Percentiles rank a stretch among this genome's conserved stretches.
Evolutionary conservation across 2,888 invertebrate species (phyloP).

Genomic region (Schizaphis graminum): DNA sequence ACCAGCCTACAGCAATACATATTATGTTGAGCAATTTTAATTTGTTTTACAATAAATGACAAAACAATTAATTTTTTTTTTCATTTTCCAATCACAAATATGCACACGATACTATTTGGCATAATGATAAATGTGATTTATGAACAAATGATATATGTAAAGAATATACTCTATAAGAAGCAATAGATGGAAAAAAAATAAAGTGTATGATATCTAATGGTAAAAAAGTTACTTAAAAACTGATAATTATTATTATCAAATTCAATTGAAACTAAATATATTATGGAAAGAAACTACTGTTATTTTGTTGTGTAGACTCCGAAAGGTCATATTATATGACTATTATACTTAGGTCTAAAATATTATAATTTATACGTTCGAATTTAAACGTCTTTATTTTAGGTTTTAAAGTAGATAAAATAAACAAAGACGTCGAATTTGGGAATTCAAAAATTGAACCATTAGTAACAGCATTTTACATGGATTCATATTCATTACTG

Average conservation of each 20-base stretch:
- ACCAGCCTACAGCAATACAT: too few species aligned
- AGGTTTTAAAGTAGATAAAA: slow-evolving; percentile 13
- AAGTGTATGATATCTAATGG: neutral
- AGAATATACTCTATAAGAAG: neutral
- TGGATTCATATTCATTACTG: neutral
- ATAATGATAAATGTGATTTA: too few species aligned
- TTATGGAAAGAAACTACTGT: neutral
- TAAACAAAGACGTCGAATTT: neutral
- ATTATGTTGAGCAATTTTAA: too few species aligned
- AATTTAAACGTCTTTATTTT: neutral
- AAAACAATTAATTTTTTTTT: too few species aligned
- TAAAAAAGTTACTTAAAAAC: slow-evolving; percentile 7
- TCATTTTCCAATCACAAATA: too few species aligned
- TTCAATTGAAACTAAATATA: neutral
- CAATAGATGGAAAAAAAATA: neutral
- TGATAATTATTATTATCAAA: slow-evolving; percentile 37
- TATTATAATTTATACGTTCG: slow-evolving; percentile 12
- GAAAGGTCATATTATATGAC: neutral
- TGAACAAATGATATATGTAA: neutral
- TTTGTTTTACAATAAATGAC: too few species aligned
- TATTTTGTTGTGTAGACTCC: neutral
- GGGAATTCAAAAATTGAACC: neutral
- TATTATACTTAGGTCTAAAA: neutral
- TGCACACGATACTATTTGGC: too few species aligned
- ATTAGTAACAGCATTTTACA: neutral